Percentiles rank a stretch among this genome's conserved stretches.
These are phyloP conservation scores for Sterna hirundo DNA, from an alignment of 2,113 vertebrate genomes.

Conservation along the genomic window DNA sequence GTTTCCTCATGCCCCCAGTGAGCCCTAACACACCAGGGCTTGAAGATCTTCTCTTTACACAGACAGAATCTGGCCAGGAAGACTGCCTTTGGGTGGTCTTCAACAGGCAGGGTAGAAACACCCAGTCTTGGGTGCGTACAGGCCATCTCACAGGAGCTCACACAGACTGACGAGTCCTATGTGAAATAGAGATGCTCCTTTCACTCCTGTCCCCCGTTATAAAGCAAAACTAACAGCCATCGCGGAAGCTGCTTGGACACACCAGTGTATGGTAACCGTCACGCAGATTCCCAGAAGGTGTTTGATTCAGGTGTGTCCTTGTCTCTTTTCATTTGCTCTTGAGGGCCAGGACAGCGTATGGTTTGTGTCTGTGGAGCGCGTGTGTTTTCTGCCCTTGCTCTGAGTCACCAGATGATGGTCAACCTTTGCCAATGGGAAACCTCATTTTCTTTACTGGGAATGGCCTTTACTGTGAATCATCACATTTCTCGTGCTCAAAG, in stretches of 20 bases:
- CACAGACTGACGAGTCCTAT: background rate
- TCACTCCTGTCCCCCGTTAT: background rate
- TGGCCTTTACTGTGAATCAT: background rate
- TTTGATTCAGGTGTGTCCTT: background rate
- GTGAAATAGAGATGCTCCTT: background rate
- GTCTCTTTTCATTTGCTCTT: background rate
- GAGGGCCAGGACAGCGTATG: background rate
- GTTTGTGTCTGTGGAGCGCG: background rate
- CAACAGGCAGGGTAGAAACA: background rate
- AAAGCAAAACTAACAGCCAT: background rate
- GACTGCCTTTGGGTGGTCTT: background rate
- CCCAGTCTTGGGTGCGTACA: background rate
- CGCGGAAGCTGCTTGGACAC: background rate
- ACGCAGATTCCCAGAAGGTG: background rate
- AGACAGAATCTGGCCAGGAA: background rate
- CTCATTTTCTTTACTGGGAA: background rate
- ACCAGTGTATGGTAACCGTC: background rate
- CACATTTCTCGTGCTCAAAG: background rate
- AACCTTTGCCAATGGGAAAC: background rate
- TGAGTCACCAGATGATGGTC: accelerated
- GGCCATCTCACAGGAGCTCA: background rate
- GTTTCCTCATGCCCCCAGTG: background rate
- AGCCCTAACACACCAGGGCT: background rate
- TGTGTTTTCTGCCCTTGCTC: background rate
- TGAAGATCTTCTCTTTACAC: background rate